These are phyloP conservation scores for Oreamnos americanus DNA, from an alignment of 2,113 vertebrate genomes.

Conservation along the genomic window DNA sequence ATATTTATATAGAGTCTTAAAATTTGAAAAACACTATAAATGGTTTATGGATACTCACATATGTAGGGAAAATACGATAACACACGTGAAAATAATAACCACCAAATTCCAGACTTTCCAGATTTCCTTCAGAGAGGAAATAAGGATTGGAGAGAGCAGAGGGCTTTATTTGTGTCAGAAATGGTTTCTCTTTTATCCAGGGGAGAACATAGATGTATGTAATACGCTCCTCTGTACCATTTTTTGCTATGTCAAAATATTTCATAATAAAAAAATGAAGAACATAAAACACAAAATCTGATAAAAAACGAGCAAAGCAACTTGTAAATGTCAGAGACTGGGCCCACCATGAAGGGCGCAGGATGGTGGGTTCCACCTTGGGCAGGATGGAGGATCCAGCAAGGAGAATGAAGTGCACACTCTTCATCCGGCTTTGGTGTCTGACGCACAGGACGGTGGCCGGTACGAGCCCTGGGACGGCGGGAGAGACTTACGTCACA, in stretches of 20 bases:
- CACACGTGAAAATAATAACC: not conserved
- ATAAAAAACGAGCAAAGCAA: not conserved
- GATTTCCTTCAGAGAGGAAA: not conserved
- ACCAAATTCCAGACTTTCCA: not conserved
- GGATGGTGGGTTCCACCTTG: not conserved
- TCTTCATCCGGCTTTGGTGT: not conserved
- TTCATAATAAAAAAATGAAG: not conserved
- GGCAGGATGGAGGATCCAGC: not conserved
- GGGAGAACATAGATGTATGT: not conserved
- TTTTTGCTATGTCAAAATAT: not conserved
- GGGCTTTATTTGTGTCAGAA: not conserved
- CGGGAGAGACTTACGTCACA: not conserved
- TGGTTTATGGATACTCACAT: not conserved
- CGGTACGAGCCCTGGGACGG: fast-evolving
- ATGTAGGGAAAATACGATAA: not conserved
- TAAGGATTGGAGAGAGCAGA: not conserved
- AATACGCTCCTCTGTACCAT: too few species aligned
- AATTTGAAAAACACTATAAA: not conserved
- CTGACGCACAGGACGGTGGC: fast-evolving
- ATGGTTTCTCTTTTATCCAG: not conserved
- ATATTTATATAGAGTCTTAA: not conserved
- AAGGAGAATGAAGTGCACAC: fast-evolving
- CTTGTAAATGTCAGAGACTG: not conserved
- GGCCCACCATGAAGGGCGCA: not conserved
- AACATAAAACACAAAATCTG: not conserved